These are phyloP conservation scores for Myotis davidii DNA, from an alignment of 2,113 vertebrate species.

Conservation along the genomic window DNA sequence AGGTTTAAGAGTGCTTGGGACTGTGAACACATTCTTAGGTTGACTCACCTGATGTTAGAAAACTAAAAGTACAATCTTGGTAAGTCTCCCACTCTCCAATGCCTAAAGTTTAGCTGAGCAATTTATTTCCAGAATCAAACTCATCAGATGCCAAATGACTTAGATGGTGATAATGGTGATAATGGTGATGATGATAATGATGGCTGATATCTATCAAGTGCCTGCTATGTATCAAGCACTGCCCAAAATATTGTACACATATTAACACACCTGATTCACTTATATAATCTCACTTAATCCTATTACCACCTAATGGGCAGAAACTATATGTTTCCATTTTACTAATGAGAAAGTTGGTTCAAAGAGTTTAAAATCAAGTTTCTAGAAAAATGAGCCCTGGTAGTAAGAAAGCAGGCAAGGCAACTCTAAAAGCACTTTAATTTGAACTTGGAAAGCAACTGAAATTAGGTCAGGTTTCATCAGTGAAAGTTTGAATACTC, in stretches of 20 bases:
- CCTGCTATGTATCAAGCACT: not conserved
- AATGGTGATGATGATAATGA: not conserved
- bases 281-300: not conserved
- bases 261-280: not conserved
- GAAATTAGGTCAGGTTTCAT: not conserved
- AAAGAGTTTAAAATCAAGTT: not conserved
- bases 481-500: not conserved
- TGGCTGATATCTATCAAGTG: not conserved
- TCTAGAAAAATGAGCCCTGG: not conserved
- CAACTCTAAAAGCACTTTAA: not conserved
- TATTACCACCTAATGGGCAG: not conserved
- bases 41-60: not conserved
- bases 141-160: not conserved
- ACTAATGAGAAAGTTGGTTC: not conserved
- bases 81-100: not conserved
- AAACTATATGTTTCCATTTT: conserved; percentile 32
- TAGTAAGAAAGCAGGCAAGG: not conserved
- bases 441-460: not conserved
- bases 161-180: not conserved
- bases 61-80: not conserved
- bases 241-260: not conserved
- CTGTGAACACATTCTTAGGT: not conserved
- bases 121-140: conserved; percentile 14
- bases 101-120: not conserved
- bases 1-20: not conserved